A percentile compares a stretch with the other conserved stretches of the same genome.
Conservation (phyloP, 2,888 invertebrate species). For the Drosophila antonietae region DNA sequence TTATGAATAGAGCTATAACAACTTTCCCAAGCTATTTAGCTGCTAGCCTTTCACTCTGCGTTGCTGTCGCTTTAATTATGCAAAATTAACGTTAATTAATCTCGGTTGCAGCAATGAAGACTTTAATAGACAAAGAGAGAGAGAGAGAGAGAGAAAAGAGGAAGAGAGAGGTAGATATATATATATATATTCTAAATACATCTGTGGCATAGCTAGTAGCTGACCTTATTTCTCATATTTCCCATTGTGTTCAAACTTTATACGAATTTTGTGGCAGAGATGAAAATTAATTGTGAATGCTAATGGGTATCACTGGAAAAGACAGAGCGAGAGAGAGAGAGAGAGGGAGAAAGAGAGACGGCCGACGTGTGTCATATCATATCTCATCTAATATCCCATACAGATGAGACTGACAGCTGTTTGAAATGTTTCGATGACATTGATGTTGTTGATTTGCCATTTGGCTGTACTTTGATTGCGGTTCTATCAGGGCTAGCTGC, state of each 20-base stretch:
- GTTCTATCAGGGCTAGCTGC: background rate
- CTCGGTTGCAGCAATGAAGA: slow-evolving; percentile 65
- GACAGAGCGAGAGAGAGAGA: background rate
- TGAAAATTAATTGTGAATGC: slow-evolving; percentile 68
- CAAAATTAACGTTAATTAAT: slow-evolving; percentile 81
- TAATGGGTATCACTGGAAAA: slow-evolving; percentile 57
- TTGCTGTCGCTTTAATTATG: slow-evolving; percentile 70
- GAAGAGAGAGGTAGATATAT: background rate
- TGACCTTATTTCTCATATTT: slow-evolving; percentile 33
- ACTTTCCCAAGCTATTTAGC: slow-evolving; percentile 39
- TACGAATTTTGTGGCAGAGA: slow-evolving; percentile 53
- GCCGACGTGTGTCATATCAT: slow-evolving; percentile 27
- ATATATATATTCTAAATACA: slow-evolving; percentile 20
- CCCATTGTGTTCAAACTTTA: slow-evolving; percentile 54
- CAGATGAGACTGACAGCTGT: slow-evolving; percentile 35
- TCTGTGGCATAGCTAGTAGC: slow-evolving; percentile 11
- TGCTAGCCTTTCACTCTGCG: slow-evolving; percentile 42
- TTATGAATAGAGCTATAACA: slow-evolving; percentile 29
- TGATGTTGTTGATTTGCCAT: slow-evolving; percentile 61
- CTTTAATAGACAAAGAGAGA: slow-evolving; percentile 1
- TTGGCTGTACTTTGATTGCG: slow-evolving; percentile 32
- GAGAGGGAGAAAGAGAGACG: slow-evolving; percentile 3
- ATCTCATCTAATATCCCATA: background rate
- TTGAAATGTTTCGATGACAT: slow-evolving; percentile 38
- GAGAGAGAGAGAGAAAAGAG: background rate